Base-by-base conservation (phyloP, 2,797 vertebrate species). In the Lerista edwardsae region DNA sequence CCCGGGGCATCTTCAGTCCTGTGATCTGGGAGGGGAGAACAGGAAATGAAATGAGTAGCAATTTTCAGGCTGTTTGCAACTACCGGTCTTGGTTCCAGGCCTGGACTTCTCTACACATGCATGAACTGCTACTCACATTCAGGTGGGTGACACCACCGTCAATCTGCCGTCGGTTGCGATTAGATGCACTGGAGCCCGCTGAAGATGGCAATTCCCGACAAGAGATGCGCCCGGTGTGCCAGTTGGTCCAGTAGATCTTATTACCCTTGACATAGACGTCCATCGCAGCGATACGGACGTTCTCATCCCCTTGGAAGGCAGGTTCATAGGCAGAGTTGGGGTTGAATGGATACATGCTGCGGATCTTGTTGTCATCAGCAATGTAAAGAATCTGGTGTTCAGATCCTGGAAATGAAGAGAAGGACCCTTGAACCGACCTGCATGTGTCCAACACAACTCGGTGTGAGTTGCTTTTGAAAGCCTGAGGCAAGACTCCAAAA, bases 231-330 rank as follows among this genome's bases (percentile, higher is more conserved):
- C 97, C 97, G 0, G 97, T 99, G 96, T 99, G 98, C 98, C 98
- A 99, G 96, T 99, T 99, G 79, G 98, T 99, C 98, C 98, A 99
- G 90, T 98, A 99, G 93, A 99, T 98, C 34, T 96, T 97, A 90
- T 97, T 98, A 2, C 97, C 97, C 95, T 99, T 99, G 90, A 98
- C 95, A 0, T 99, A 97, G 81, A 99, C 96, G 88, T 99, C 98
- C 98, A 99, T 98, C 93, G 98, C 98, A 0, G 99, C 98, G 0
- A 99, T 99, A 89, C 98, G 98, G 85, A 99, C 98, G 0, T 96
- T 98, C 88, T 97, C 97, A 0, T 99, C 98, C 0, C 98, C 98
- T 94, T 98, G 97, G 95, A 99, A 99, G 85, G 97, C 96, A 61
- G 98, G 98, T 94, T 98, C 98, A 0, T 99, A 99, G 84, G 97